Evolutionary conservation across 2,888 invertebrate genomes (phyloP), one percentile per base, ranked within the genome.

Genomic region (Ellobium chinense): DNA sequence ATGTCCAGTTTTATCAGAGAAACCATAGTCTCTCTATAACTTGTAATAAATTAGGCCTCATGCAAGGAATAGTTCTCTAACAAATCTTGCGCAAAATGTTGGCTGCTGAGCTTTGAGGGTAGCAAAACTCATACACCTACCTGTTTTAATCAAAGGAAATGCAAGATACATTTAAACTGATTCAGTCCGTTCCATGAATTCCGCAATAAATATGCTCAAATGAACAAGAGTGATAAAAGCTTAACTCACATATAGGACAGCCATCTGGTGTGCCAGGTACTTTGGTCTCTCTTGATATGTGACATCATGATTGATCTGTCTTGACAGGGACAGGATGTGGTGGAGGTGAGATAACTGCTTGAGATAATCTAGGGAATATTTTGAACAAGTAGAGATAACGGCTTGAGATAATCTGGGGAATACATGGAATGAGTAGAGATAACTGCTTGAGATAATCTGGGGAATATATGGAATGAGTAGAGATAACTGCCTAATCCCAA

Each of bases 221-320:
- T n/a, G n/a, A n/a, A n/a, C n/a, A n/a, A n/a, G n/a, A n/a, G n/a
- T n/a, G n/a, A n/a, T n/a, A n/a, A n/a, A n/a, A n/a, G n/a, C n/a
- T n/a, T n/a, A 76, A 87, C 90, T 89, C 83, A 90, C 90, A 88
- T 89, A 89, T 1, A 90, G 78, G 27, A 90, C 82, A 21, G 89
- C 88, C 9, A 89, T 83, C 77, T 91, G 90, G 77, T 91, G 90
- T 34, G 89, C 89, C 24, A 91, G 85, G 79, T 91, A 90, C 81
- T 90, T 91, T 70, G 88, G 88, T 29, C 88, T 87, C 1, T 85
- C 65, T n/a, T 84, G 82, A 36, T 83, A 85, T 18, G 72, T 66
- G 21, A 87, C 80, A 80, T 91, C 90, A 58, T 84, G 85, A 77
- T 89, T 87, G 18, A 91, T 87, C 83, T 90, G 90, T 21, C 85